phyloP scores from a whole-genome alignment of 2,888 invertebrate species.

The Brenthis hecate region DNA sequence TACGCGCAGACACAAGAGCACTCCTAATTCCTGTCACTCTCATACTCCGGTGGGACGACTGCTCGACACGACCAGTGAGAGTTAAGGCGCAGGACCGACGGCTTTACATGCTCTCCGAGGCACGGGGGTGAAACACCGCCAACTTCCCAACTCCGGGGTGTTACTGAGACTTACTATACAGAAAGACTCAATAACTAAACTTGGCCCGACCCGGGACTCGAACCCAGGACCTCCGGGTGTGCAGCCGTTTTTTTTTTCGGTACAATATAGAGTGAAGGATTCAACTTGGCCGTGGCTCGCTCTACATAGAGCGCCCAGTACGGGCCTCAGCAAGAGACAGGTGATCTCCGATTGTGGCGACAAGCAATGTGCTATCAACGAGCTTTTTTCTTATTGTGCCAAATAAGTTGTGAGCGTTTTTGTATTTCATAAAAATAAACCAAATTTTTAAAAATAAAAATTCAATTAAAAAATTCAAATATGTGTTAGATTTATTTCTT shows the following conservation, averaged over 20 bases:
- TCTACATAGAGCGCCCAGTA: conserved; percentile 11
- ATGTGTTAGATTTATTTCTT: not conserved
- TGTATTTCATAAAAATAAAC: not conserved
- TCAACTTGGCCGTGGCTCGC: conserved; percentile 15
- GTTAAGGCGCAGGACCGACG: no score
- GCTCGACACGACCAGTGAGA: no score
- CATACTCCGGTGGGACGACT: no score
- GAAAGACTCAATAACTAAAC: no score
- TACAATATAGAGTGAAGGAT: not conserved
- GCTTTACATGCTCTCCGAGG: no score
- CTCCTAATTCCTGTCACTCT: no score
- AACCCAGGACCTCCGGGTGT: no score
- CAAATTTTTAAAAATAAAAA: not conserved
- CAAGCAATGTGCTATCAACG: conserved; percentile 45
- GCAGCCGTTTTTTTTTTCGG: not conserved
- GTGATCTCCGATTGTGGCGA: conserved; percentile 51
- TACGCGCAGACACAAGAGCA: no score
- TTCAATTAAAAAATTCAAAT: conserved; percentile 7
- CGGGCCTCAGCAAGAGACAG: conserved; percentile 44
- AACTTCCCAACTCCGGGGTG: no score
- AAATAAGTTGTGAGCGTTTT: conserved; percentile 1
- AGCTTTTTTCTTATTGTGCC: conserved; percentile 29
- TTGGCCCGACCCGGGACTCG: no score
- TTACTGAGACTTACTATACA: no score
- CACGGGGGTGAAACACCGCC: no score